Evolutionary conservation across 2,888 invertebrate species (phyloP).

Genomic region (Melinaea marsaeus): DNA sequence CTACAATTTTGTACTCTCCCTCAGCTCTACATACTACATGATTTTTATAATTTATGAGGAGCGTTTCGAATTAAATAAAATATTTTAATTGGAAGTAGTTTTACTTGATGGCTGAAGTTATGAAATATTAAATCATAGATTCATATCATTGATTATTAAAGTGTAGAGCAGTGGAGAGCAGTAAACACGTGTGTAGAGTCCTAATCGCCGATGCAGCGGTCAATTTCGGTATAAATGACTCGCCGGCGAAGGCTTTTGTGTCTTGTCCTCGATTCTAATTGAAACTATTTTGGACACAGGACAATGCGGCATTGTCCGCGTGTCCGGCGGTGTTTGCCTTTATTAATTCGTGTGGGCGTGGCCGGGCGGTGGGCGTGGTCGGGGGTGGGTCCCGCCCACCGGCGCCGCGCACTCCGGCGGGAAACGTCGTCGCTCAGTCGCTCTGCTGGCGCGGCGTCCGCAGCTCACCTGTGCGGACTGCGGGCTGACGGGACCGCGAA

Average conservation of each 20-base stretch:
- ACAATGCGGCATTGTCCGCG: conserved; percentile 76
- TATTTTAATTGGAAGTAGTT: too few species aligned
- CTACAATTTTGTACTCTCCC: too few species aligned
- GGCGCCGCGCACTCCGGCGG: conserved; percentile 43
- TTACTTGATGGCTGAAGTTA: too few species aligned
- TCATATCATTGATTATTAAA: too few species aligned
- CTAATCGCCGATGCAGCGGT: conserved; percentile 55
- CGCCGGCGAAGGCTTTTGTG: conserved; percentile 67
- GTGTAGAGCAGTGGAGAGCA: background rate
- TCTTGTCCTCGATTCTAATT: conserved; percentile 72
- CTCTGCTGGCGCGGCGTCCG: conserved; percentile 64
- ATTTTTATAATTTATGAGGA: too few species aligned
- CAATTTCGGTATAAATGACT: conserved; percentile 69
- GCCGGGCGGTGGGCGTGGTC: conserved; percentile 53
- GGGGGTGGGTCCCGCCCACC: conserved; percentile 53
- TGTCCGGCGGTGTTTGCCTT: conserved; percentile 76
- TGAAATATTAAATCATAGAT: too few species aligned
- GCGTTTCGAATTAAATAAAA: too few species aligned
- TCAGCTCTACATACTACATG: too few species aligned
- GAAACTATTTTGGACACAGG: conserved; percentile 76
- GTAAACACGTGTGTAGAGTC: conserved; percentile 10
- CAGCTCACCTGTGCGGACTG: conserved; percentile 54
- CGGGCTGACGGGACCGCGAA: conserved; percentile 45
- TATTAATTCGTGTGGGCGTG: conserved; percentile 76
- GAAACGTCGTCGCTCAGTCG: conserved; percentile 52